These are phyloP conservation scores for Pygoscelis antarcticus DNA, from an alignment of 2,113 vertebrate species.

Conservation along the genomic window DNA sequence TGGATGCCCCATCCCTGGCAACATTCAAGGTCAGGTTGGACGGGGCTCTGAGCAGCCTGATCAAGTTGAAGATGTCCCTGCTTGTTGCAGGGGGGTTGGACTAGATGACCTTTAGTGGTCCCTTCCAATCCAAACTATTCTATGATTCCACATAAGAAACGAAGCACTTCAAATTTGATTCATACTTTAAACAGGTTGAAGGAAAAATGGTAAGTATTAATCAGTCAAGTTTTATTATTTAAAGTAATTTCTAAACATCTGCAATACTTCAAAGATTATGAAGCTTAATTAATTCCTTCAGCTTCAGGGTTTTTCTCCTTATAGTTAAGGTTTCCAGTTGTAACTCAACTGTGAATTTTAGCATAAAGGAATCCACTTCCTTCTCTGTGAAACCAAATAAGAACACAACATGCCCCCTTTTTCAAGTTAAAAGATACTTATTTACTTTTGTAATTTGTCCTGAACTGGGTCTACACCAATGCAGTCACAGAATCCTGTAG, in stretches of 20 bases:
- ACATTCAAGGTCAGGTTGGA: no score
- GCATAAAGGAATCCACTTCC: neutral
- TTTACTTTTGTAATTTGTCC: neutral
- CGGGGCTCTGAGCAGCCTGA: no score
- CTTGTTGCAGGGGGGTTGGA: no score
- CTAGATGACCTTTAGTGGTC: no score
- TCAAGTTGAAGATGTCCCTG: no score
- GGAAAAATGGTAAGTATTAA: neutral
- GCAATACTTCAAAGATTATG: neutral
- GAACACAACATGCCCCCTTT: neutral
- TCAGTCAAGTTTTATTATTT: neutral
- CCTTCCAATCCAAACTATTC: no score
- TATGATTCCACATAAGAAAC: neutral
- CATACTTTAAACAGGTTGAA: neutral
- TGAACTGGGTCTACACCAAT: neutral
- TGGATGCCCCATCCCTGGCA: no score
- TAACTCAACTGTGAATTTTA: neutral
- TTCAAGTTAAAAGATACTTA: neutral
- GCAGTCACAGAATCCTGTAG: neutral
- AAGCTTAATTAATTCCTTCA: neutral
- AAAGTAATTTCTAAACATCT: neutral
- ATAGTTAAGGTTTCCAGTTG: neutral
- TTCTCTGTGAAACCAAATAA: neutral
- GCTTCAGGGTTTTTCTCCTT: neutral
- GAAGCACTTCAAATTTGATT: neutral